These are phyloP conservation scores for Euborellia annulipes DNA, from an alignment of 1,140 invertebrate species.

Conservation along the genomic window DNA sequence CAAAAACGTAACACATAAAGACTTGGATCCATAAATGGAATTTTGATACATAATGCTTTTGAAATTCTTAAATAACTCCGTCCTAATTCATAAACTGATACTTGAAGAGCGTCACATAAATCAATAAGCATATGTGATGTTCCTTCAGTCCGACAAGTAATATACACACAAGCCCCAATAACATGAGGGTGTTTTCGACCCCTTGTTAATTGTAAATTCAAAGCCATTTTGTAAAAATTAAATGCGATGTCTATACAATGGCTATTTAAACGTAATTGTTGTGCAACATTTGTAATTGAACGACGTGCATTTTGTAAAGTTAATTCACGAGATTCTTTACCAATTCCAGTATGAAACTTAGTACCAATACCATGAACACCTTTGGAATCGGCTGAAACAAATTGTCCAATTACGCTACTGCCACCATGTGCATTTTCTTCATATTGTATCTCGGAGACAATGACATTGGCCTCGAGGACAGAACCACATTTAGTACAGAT, in stretches of 20 bases:
- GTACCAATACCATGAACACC: slow-evolving; percentile 30
- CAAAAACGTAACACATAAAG: slow-evolving; percentile 89
- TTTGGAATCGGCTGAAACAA: slow-evolving; percentile 76
- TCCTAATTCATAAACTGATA: slow-evolving; percentile 91
- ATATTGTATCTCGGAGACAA: slow-evolving; percentile 92
- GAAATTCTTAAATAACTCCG: slow-evolving; percentile 81
- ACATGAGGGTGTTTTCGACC: slow-evolving; percentile 84
- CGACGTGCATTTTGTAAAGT: slow-evolving; percentile 76
- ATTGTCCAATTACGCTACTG: slow-evolving; percentile 75
- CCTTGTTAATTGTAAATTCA: slow-evolving; percentile 72
- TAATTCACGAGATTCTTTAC: slow-evolving; percentile 76
- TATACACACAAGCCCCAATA: slow-evolving; percentile 93
- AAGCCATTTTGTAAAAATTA: slow-evolving; percentile 94
- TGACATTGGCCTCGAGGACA: slow-evolving; percentile 89
- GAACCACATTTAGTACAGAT: slow-evolving; percentile 93
- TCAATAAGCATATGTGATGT: slow-evolving; percentile 95
- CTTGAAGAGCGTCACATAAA: slow-evolving; percentile 90
- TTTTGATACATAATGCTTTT: slow-evolving; percentile 77
- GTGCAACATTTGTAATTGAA: slow-evolving; percentile 60
- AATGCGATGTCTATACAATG: slow-evolving; percentile 85
- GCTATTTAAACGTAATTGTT: slow-evolving; percentile 67
- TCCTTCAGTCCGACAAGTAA: slow-evolving; percentile 86
- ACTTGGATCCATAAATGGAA: slow-evolving; percentile 89
- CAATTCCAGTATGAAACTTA: slow-evolving; percentile 65
- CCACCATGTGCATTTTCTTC: slow-evolving; percentile 83